A percentile compares a stretch with the other conserved stretches of the same genome.
Conservation (phyloP, 2,113 vertebrate species). For the Lutjanus erythropterus region DNA sequence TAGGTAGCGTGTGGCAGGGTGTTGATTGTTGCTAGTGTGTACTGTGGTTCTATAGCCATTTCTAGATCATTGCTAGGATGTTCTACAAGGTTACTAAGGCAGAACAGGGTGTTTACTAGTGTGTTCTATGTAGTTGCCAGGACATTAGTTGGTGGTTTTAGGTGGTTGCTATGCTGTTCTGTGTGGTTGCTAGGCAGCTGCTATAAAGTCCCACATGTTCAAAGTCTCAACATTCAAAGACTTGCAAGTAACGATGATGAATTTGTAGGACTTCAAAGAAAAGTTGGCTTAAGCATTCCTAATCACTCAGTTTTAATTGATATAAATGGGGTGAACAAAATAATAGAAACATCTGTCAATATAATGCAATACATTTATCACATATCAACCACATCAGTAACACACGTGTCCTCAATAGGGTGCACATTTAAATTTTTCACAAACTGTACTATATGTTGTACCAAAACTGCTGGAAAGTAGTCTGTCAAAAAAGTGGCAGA, state of each 20-base stretch:
- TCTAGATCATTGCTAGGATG: no score
- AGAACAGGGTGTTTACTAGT: no score
- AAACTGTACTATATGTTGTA: neutral
- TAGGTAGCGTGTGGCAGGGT: neutral
- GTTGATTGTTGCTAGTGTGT: neutral
- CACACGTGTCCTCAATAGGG: neutral
- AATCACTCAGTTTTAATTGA: neutral
- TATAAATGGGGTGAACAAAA: neutral
- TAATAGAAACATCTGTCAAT: neutral
- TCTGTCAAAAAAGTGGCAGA: neutral
- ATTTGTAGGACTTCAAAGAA: no score
- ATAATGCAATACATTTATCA: neutral
- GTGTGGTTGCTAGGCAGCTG: no score
- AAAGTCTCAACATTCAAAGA: neutral
- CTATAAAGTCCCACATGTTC: neutral
- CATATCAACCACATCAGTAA: neutral
- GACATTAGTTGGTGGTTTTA: no score
- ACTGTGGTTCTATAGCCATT: neutral
- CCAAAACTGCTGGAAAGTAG: neutral
- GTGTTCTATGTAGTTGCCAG: no score
- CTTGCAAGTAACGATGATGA: neutral
- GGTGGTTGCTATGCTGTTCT: no score
- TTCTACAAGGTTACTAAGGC: no score
- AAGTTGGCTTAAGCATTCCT: neutral
- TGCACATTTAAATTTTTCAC: neutral